Conservation (phyloP, 1,140 invertebrate species). For the Drosophila kanapiae region DNA sequence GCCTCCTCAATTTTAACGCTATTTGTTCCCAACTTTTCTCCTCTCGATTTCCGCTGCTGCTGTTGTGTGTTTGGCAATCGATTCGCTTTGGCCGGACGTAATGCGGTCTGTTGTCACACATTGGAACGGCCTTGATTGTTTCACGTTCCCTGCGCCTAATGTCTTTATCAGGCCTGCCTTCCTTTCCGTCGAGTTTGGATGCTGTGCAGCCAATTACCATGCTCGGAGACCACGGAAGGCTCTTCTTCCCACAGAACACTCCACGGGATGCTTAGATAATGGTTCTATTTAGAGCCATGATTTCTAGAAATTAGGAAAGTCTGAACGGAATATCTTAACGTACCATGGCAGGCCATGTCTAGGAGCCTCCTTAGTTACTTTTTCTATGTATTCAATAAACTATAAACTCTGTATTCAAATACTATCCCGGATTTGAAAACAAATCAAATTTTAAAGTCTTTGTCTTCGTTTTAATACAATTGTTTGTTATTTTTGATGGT, state of each 20-base stretch:
- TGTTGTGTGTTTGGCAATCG: conserved; percentile 55
- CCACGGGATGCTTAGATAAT: conserved; percentile 51
- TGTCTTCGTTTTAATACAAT: no score
- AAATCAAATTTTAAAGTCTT: no score
- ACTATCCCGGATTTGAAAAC: neutral
- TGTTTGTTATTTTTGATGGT: no score
- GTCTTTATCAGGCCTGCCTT: conserved; percentile 60
- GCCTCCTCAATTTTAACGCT: neutral
- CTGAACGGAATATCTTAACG: conserved; percentile 16
- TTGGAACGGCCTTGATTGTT: conserved; percentile 72
- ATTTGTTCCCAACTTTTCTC: conserved; percentile 12
- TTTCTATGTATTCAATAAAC: neutral
- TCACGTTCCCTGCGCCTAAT: conserved; percentile 46
- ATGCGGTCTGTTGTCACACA: conserved; percentile 66
- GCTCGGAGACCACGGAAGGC: conserved; percentile 38
- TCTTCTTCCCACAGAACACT: conserved; percentile 18
- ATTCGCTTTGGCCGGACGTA: conserved; percentile 71
- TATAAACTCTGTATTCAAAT: no score
- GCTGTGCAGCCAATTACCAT: conserved; percentile 58
- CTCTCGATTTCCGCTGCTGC: conserved; percentile 21
- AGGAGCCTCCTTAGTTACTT: neutral
- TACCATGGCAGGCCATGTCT: conserved; percentile 8
- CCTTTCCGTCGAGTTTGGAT: conserved; percentile 15
- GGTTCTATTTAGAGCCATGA: conserved; percentile 48
- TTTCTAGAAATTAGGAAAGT: conserved; percentile 34